Conservation (phyloP, 2,888 invertebrate species). For the Nomada goodeniana region DNA sequence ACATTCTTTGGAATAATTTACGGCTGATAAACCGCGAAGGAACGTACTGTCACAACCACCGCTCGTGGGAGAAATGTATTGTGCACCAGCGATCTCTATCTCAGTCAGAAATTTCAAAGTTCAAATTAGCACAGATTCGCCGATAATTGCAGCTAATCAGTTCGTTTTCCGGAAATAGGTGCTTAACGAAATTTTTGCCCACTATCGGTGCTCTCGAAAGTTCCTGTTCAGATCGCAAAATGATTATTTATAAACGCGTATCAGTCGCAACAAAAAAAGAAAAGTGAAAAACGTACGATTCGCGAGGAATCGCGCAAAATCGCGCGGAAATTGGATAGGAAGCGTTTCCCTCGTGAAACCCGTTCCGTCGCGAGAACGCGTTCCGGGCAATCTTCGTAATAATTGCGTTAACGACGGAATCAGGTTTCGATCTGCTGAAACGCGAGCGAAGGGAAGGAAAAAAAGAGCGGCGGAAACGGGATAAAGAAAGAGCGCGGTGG, state of each 20-base stretch:
- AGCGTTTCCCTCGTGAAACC: background rate
- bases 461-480: background rate
- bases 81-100: constrained; percentile 8
- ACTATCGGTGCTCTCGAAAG: background rate
- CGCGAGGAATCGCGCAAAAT: background rate
- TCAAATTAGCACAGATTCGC: constrained; percentile 12
- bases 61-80: background rate
- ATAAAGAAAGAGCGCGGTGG: background rate
- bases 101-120: constrained; percentile 37
- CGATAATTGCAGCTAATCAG: constrained; percentile 37
- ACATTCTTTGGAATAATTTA: constrained; percentile 4
- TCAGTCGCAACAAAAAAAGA: too few relatives aligned
- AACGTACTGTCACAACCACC: too few relatives aligned
- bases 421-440: constrained; percentile 14
- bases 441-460: background rate
- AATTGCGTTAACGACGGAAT: constrained; percentile 32
- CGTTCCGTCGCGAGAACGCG: constrained; percentile 16
- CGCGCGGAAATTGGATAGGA: background rate
- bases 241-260: background rate
- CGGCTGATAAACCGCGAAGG: background rate
- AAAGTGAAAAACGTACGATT: background rate
- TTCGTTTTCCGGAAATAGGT: constrained; percentile 29
- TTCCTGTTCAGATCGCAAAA: background rate
- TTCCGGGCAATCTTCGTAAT: constrained; percentile 25
- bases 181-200: background rate